Conservation (phyloP, 2,113 vertebrate genomes). For the Lepus timidus region DNA sequence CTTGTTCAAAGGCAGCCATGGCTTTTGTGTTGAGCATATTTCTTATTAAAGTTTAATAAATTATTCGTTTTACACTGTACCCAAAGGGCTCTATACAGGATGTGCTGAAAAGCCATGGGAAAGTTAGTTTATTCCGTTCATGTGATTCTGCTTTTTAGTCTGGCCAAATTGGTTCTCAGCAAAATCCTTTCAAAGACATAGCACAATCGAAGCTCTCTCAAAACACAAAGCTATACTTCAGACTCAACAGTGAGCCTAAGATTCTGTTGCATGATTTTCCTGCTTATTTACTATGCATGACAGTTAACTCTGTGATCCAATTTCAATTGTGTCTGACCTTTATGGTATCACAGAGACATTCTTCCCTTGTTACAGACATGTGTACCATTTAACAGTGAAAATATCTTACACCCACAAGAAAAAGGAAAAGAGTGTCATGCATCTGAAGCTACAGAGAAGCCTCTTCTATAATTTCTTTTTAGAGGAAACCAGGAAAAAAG, state of each 20-base stretch:
- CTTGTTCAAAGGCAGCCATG: background rate
- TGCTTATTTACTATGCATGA: background rate
- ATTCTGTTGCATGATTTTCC: background rate
- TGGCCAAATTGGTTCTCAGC: background rate
- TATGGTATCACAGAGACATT: background rate
- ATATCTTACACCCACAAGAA: background rate
- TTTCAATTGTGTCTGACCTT: background rate
- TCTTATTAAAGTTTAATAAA: background rate
- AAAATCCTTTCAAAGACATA: background rate
- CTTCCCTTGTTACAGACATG: background rate
- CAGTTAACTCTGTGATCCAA: conserved; percentile 29
- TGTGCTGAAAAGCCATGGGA: background rate
- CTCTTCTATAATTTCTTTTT: background rate
- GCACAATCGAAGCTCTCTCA: background rate
- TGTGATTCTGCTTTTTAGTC: background rate
- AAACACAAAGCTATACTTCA: background rate
- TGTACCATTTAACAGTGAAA: background rate
- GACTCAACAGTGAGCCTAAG: background rate
- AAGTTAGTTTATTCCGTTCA: background rate
- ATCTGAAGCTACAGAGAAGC: background rate
- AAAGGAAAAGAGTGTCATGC: background rate
- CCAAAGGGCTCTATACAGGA: background rate
- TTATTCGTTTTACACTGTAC: background rate
- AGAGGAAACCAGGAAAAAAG: background rate
- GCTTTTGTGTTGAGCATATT: background rate